These are phyloP conservation scores for Bactericera cockerelli DNA, from an alignment of 1,140 invertebrate species.

Conservation along the genomic window DNA sequence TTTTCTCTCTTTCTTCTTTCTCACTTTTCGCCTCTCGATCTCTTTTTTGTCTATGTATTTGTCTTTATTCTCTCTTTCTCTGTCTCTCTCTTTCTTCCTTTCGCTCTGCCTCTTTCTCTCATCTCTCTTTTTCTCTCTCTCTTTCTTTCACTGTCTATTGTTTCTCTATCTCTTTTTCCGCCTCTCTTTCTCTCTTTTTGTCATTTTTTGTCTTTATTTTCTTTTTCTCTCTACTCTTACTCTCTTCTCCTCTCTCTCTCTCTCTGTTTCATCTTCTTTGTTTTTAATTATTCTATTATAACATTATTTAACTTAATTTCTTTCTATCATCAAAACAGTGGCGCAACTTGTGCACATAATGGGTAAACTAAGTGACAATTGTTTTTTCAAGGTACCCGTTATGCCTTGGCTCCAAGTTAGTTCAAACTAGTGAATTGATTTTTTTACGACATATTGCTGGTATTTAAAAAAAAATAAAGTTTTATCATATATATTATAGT, in stretches of 20 bases:
- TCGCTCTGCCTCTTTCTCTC: neutral
- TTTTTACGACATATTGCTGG: too few species aligned
- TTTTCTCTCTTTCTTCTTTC: neutral
- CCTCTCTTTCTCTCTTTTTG: slow-evolving; percentile 15
- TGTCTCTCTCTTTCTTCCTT: neutral
- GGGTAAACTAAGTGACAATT: too few species aligned
- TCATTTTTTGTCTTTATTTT: slow-evolving; percentile 10
- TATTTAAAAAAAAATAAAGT: too few species aligned
- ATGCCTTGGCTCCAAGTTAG: too few species aligned
- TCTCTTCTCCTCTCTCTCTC: slow-evolving; percentile 16
- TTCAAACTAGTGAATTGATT: too few species aligned
- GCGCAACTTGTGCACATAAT: too few species aligned
- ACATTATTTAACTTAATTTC: too few species aligned
- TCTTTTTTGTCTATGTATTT: neutral
- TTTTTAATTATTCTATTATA: too few species aligned
- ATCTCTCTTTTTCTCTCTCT: neutral
- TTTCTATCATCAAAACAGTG: too few species aligned
- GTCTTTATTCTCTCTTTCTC: slow-evolving; percentile 2
- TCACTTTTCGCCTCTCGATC: neutral
- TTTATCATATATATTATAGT: too few species aligned
- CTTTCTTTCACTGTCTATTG: neutral
- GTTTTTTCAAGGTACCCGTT: too few species aligned
- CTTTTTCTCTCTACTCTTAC: slow-evolving; percentile 16
- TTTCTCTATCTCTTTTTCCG: slow-evolving; percentile 9
- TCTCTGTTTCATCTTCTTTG: neutral